Base-by-base conservation (phyloP, 2,888 invertebrate genomes). In the Calliopum simillimum region DNA sequence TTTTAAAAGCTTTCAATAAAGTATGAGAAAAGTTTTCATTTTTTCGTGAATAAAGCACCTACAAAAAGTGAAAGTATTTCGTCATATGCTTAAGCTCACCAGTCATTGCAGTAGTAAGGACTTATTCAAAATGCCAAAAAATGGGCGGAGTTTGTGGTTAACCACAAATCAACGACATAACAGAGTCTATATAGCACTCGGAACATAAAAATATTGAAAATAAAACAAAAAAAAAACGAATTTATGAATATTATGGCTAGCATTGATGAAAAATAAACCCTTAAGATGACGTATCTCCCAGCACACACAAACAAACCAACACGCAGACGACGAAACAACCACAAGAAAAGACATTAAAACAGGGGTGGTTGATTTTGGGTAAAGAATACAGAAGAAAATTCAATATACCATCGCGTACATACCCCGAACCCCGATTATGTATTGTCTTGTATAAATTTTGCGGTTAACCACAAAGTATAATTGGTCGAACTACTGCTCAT, bases 391-490 rank as follows among this genome's bases (percentile, higher is more conserved):
- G 56, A 55, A 5, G 53, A 25, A 49, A 47, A 41, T 33, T 33
- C 33, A 46, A 16, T 5, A 69, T 41, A 55, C n/a, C n/a, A n/a
- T n/a, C 73, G 70, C 76, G 77, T n/a, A n/a, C 73, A 74, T 75
- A 73, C 73, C 75, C 76, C 75, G 79, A 80, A 79, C n/a, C n/a
- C n/a, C n/a, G n/a, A n/a, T n/a, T n/a, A n/a, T n/a, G n/a, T 78
- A 79, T 81, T 82, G 80, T 82, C 82, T 80, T 79, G 80, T 81
- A 84, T 82, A 82, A 82, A 82, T 83, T 83, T 84, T 85, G 85
- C 81, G 85, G 85, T 85, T 85, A 85, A 86, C 85, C 85, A 76
- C 85, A 85, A 84, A 83, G 83, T 85, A 82, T 85, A 85, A 86
- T 85, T 86, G 85, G 85, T 84, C 81, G 83, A 81, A 46, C 67